Evolutionary conservation across 2,888 invertebrate species (phyloP).

Genomic region (Xestia c-nigrum): DNA sequence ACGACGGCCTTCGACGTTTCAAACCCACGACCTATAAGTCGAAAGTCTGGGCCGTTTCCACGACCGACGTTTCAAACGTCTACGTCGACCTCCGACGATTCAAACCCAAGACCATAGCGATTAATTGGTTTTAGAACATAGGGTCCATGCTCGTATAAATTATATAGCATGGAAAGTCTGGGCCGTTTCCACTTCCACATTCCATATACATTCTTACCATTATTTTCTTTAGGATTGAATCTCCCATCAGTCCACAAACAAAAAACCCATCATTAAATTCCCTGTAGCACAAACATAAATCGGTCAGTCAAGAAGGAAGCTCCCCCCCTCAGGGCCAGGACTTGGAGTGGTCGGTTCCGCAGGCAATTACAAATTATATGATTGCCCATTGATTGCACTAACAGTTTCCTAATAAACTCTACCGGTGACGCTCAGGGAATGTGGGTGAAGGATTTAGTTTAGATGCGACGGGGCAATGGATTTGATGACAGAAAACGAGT

Average conservation of each 20-base stretch:
- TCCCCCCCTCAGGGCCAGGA: constrained; percentile 67
- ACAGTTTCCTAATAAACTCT: constrained; percentile 87
- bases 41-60: too few relatives aligned
- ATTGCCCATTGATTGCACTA: constrained; percentile 88
- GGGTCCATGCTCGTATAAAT: too few relatives aligned
- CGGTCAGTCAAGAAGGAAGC: constrained; percentile 78
- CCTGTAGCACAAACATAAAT: constrained; percentile 53
- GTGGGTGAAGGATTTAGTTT: constrained; percentile 72
- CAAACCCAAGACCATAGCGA: too few relatives aligned
- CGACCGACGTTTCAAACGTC: too few relatives aligned
- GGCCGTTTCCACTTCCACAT: neutral
- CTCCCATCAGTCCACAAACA: constrained; percentile 2
- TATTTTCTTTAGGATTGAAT: neutral
- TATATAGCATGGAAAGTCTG: too few relatives aligned
- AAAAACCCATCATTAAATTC: constrained; percentile 56
- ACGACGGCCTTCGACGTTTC: too few relatives aligned
- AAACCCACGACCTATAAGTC: neutral
- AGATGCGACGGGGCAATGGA: neutral
- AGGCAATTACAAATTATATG: constrained; percentile 87
- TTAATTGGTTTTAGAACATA: too few relatives aligned
- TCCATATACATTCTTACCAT: neutral
- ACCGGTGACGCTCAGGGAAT: constrained; percentile 70
- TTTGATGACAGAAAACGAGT: neutral
- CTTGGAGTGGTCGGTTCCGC: constrained; percentile 87
- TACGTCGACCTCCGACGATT: too few relatives aligned